Conservation (phyloP, 2,113 vertebrate genomes). For the Nothoprocta pentlandii region DNA sequence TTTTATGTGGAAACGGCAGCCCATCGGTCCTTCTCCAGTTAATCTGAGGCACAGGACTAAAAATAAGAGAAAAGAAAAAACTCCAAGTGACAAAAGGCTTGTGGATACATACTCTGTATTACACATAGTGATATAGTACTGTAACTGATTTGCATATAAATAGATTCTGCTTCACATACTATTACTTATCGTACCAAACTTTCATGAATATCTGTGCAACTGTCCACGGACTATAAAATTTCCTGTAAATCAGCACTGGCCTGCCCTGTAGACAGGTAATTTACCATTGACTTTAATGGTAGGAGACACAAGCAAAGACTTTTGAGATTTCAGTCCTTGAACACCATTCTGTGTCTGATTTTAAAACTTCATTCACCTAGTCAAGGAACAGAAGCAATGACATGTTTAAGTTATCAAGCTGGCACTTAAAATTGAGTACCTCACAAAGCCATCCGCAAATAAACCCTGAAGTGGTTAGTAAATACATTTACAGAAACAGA, state of each 20-base stretch:
- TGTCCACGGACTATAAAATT: not conserved
- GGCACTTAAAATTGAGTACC: not conserved
- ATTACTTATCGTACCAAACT: not conserved
- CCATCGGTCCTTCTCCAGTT: slow-evolving; percentile 93
- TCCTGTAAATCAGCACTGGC: not conserved
- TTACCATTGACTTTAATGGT: not conserved
- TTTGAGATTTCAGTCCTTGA: not conserved
- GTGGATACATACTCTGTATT: not conserved
- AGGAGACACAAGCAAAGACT: not conserved
- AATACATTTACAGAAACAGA: slow-evolving; percentile 45
- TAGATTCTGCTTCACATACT: not conserved
- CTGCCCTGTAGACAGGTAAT: not conserved
- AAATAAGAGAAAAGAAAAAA: not conserved
- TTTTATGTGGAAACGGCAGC: slow-evolving; percentile 88
- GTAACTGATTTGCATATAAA: not conserved
- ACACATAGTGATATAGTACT: slow-evolving; percentile 14
- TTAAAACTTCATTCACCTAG: not conserved
- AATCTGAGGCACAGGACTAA: slow-evolving; percentile 93
- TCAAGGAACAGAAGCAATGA: not conserved
- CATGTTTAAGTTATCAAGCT: not conserved
- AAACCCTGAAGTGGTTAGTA: not conserved
- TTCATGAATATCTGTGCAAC: not conserved
- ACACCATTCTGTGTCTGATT: not conserved
- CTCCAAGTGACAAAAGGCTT: not conserved
- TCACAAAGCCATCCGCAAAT: slow-evolving; percentile 39